Percentiles rank a stretch among this genome's conserved stretches.
Evolutionary conservation across 1,140 invertebrate genomes (phyloP).

Genomic region (Eumaeus atala): DNA sequence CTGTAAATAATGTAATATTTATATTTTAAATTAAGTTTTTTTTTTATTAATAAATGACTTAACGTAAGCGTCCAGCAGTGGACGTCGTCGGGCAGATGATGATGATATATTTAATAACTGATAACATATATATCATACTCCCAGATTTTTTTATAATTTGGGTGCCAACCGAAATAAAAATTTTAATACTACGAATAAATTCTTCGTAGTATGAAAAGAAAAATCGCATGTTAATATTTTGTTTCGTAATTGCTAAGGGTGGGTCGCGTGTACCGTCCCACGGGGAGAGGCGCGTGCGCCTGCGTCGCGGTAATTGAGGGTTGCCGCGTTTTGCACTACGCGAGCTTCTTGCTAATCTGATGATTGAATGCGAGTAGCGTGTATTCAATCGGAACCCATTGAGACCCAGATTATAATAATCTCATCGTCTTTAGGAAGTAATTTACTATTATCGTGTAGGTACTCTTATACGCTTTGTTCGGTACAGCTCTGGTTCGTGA

Average conservation of each 20-base stretch:
- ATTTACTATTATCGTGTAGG: not conserved
- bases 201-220: slow-evolving; percentile 17
- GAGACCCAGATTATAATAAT: not conserved
- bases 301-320: slow-evolving; percentile 48
- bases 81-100: no score
- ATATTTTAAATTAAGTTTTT: no score
- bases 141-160: no score
- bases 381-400: slow-evolving; percentile 46
- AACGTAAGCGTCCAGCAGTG: no score
- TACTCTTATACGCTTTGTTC: no score
- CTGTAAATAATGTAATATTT: no score
- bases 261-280: slow-evolving; percentile 57
- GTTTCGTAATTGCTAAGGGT: slow-evolving; percentile 50
- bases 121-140: no score
- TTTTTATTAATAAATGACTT: no score
- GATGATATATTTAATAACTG: no score
- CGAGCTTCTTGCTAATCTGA: slow-evolving; percentile 57
- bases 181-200: no score
- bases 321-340: slow-evolving; percentile 34
- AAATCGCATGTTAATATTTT: slow-evolving; percentile 28
- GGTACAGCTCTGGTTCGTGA: no score
- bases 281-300: slow-evolving; percentile 56
- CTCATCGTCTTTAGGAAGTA: not conserved
- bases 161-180: no score
- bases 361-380: slow-evolving; percentile 53